These are phyloP conservation scores for Andrena dorsata DNA, from an alignment of 2,888 invertebrate genomes.

Conservation along the genomic window DNA sequence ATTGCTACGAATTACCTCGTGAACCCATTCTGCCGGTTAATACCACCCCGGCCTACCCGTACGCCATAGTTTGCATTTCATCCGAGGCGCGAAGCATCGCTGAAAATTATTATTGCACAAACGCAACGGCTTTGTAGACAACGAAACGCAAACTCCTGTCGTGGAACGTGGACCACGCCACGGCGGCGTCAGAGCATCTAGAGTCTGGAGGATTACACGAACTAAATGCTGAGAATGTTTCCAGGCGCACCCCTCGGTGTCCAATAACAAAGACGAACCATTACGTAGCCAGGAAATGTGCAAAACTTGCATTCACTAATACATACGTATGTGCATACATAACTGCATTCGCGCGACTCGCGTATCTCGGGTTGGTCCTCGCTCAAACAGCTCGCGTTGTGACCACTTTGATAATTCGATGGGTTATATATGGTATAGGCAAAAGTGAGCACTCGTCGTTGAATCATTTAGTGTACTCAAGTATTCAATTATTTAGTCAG, in stretches of 20 bases:
- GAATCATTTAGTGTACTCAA: background rate
- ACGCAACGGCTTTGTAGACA: conserved; percentile 8
- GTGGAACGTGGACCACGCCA: conserved; percentile 29
- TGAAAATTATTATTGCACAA: conserved; percentile 52
- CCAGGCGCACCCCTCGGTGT: background rate
- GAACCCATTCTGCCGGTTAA: background rate
- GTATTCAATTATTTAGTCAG: background rate
- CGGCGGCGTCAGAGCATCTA: conserved; percentile 22
- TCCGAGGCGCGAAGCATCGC: conserved; percentile 13
- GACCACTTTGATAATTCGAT: background rate
- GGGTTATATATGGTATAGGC: too few species aligned
- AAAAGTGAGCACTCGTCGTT: background rate
- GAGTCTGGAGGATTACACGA: conserved; percentile 43
- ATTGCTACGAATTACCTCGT: conserved; percentile 2
- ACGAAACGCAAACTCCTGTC: conserved; percentile 14
- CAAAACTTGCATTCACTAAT: conserved; percentile 45
- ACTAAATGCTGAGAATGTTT: conserved; percentile 55
- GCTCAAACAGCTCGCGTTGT: conserved; percentile 3
- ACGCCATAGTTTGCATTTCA: conserved; percentile 34
- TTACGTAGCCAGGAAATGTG: conserved; percentile 19
- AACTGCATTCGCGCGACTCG: background rate
- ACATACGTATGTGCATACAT: background rate
- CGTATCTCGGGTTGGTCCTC: conserved; percentile 14
- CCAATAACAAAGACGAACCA: conserved; percentile 41
- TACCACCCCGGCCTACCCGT: background rate